Percentiles rank a stretch among this genome's conserved stretches.
Conservation (phyloP, 2,888 invertebrate genomes). For the Agelastica alni region DNA sequence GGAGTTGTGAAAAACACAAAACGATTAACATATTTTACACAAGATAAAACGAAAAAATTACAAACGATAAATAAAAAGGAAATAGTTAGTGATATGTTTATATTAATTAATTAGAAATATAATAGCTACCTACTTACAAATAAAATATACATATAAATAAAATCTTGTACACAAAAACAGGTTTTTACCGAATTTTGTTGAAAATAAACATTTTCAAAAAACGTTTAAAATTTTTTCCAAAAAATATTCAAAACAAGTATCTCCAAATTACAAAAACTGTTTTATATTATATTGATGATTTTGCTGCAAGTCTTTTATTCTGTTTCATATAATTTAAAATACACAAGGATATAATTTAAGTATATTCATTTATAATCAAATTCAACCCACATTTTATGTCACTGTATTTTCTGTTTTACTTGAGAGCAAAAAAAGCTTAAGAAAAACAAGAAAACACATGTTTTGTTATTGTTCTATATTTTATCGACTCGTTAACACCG, state of each 20-base stretch:
- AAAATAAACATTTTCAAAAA: too few relatives aligned
- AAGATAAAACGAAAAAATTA: not conserved
- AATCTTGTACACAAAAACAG: conserved; percentile 8
- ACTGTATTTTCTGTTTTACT: too few relatives aligned
- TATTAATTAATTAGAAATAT: conserved; percentile 29
- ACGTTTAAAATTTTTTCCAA: conserved; percentile 14
- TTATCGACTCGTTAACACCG: too few relatives aligned
- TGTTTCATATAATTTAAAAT: not conserved
- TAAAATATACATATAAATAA: conserved; percentile 25
- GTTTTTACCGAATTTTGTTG: not conserved
- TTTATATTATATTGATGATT: not conserved
- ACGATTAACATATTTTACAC: not conserved
- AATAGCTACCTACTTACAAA: conserved; percentile 26
- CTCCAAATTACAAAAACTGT: not conserved
- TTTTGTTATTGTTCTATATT: too few relatives aligned
- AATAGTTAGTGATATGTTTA: conserved; percentile 37
- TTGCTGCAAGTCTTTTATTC: not conserved
- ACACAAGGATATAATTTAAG: not conserved
- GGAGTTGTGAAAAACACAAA: conserved; percentile 1
- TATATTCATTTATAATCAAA: too few relatives aligned
- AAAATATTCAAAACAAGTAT: not conserved
- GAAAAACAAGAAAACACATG: too few relatives aligned
- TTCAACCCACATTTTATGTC: too few relatives aligned
- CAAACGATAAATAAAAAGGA: not conserved
- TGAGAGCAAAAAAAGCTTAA: too few relatives aligned